Conservation (phyloP, 2,113 vertebrate species). For the Regulus satrapa region DNA sequence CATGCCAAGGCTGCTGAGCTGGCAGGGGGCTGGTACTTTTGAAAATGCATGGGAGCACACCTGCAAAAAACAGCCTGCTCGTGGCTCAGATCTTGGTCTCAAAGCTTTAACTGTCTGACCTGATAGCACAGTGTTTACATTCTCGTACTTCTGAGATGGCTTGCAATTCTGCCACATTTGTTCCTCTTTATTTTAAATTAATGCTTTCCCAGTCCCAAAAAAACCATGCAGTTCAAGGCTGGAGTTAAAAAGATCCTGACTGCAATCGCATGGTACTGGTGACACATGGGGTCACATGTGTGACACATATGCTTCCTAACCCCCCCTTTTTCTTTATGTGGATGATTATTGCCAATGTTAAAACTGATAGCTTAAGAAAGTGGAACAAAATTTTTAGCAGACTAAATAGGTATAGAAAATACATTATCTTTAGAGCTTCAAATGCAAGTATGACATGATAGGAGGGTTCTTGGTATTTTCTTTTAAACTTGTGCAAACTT, state of each 20-base stretch:
- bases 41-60: rapidly evolving
- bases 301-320: not conserved
- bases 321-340: rapidly evolving
- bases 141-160: not conserved
- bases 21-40: not conserved
- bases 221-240: not conserved
- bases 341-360: not conserved
- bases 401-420: not conserved
- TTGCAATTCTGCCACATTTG: not conserved
- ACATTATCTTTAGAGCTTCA: not conserved
- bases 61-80: not conserved
- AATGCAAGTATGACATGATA: not conserved
- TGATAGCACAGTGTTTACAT: not conserved
- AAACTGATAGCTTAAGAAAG: not conserved
- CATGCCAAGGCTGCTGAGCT: not conserved
- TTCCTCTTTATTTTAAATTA: not conserved
- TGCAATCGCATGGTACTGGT: rapidly evolving
- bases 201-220: not conserved
- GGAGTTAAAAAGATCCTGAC: not conserved
- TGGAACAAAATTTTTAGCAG: not conserved
- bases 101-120: not conserved
- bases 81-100: not conserved
- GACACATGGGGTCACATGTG: not conserved
- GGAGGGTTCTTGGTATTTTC: not conserved
- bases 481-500: not conserved